Evolutionary conservation across 2,113 vertebrate species (phyloP), one percentile per base, ranked within the genome.

Genomic region (Stomatorhinus ivindoensis): DNA sequence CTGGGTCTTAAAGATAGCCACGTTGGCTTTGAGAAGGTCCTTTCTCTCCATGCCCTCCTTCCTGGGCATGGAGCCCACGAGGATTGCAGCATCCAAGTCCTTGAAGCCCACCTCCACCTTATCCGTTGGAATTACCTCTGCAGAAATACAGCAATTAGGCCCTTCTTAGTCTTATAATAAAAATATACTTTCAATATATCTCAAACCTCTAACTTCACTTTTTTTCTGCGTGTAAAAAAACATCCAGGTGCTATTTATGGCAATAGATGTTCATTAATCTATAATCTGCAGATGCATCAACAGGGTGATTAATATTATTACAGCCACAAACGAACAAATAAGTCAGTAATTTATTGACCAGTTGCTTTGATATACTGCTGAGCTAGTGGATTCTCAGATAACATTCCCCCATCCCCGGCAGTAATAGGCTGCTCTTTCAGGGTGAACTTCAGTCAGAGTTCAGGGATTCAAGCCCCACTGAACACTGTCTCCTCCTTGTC

Each of bases 31-130:
- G 50, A 99, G 97, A 48, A 99, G 96, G 94, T 99, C 98, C 95
- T 99, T 99, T 93, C 98, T 96, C 94, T 99, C 98, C 98, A 99
- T 99, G 89, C 98, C 98, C 91, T 99, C 98, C 93, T 97, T 97
- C 90, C 98, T 96, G 89, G 98, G 98, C 98, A 99, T 99, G 91
- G 98, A 98, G 46, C 98, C 98, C 93, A 99, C 98, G 93, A 99
- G 92, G 94, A 99, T 96, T 89, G 98, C 98, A 3, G 97, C 91
- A 53, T 99, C 98, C 76, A 99, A 94, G 91, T 98, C 97, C 94
- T 98, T 98, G 95, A 99, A 99, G 88, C 96, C 98, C 89, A 98
- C 95, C 90, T 99, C 98, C 92, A 98, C 97, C 92, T 98, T 98
- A 93, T 98, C 98, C 39, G 98, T 99, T 91, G 97, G 95, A 90